Evolutionary conservation across 1,140 invertebrate genomes (phyloP), one percentile per base, ranked within the genome.

Genomic region (Heliconius congener): DNA sequence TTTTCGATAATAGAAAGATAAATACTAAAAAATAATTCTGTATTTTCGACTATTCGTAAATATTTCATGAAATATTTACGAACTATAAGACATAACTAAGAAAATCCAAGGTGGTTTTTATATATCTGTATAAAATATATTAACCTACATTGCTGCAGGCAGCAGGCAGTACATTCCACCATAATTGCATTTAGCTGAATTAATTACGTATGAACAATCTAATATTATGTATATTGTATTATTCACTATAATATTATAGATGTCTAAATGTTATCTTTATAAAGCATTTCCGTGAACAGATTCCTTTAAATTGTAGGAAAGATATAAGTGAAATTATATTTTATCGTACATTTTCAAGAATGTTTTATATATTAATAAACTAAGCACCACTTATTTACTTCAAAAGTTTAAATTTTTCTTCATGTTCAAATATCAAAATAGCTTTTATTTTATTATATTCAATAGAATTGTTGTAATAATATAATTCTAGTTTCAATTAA

Each of bases 91-190:
- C 5, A 37, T 6, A 37, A 9, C 5, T 11, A 27, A 66, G 60
- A 27, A 66, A 66, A 66, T 66, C 60, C 27, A 66, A 66, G 23
- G 60, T 50, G 50, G 55, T 37, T 81, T 74, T 66, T 78, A 18
- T 78, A 18, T 74, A 74, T 78, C 72, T 81, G 70, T 78, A 77
- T 81, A 74, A 81, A 71, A 80, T 80, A 80, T 80, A 86, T 86
- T 86, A 86, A 86, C 85, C 85, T 83, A 84, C 78, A 78, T 83
- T 50, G 73, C 75, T 76, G 52, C 72, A 81, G 81, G 81, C 79
- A 71, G 77, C 80, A 78, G 73, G 81, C 78, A 78, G 78, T 80
- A 76, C 83, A 86, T 86, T 82, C 85, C 83, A 76, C 50, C 74
- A 75, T 84, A 82, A 86, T 86, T 86, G 78, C 81, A 77, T 74